A percentile compares a stretch with the other conserved stretches of the same genome.
phyloP scores from a whole-genome alignment of 2,888 invertebrate genomes.

The Diarsia brunnea region DNA sequence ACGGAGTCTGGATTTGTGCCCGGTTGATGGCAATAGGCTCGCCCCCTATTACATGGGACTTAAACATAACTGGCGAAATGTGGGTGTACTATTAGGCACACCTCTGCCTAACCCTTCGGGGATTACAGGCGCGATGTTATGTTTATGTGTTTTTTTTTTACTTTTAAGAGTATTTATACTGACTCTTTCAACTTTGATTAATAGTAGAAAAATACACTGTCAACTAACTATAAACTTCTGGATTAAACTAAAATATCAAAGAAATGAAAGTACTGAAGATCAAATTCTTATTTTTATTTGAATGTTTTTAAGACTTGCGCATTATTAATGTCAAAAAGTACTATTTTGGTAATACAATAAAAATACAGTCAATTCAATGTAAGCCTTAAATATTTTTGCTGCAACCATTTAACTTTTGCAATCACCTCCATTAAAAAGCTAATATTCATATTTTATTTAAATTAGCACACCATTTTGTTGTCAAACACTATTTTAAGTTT shows the following conservation, averaged over 20 bases:
- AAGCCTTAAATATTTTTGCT: conserved; percentile 1
- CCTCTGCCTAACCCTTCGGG: too few species aligned
- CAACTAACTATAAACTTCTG: neutral
- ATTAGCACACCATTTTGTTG: conserved; percentile 3
- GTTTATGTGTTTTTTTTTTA: neutral
- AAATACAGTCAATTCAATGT: neutral
- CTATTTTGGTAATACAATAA: too few species aligned
- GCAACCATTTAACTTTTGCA: neutral
- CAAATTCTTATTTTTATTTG: neutral
- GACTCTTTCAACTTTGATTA: neutral
- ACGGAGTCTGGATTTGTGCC: too few species aligned
- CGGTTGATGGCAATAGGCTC: too few species aligned
- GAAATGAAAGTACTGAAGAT: neutral
- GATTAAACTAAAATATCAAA: neutral
- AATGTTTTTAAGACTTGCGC: neutral
- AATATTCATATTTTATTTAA: conserved; percentile 3
- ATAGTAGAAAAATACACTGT: neutral
- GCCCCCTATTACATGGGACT: too few species aligned
- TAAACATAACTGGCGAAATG: too few species aligned
- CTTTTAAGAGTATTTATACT: too few species aligned
- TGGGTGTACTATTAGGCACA: too few species aligned
- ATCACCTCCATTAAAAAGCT: neutral
- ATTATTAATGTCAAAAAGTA: neutral
- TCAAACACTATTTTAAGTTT: neutral
- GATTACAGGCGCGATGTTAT: too few species aligned